Conservation (phyloP, 2,113 vertebrate genomes). For the Columba livia region DNA sequence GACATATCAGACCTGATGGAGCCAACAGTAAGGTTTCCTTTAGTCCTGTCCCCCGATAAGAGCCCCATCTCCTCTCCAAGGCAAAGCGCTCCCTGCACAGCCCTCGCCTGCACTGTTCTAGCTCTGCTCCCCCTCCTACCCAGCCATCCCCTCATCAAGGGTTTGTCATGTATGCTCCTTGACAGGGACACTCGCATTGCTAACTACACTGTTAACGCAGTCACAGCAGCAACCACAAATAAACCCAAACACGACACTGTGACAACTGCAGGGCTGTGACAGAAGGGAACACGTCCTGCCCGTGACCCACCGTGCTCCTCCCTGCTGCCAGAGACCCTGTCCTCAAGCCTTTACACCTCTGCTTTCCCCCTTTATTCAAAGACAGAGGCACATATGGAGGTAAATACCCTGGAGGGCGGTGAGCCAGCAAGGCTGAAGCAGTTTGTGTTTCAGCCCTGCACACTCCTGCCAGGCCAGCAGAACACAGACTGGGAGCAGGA, state of each 20-base stretch:
- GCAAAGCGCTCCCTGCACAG: fast-evolving
- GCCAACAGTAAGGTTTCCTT: not conserved
- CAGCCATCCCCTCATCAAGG: not conserved
- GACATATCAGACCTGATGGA: not conserved
- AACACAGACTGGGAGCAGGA: not conserved
- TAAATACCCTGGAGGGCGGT: not conserved
- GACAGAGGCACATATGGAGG: fast-evolving
- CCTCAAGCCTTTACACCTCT: not conserved
- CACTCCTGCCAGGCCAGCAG: not conserved
- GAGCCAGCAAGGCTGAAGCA: not conserved
- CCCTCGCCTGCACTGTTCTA: fast-evolving
- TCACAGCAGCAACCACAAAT: not conserved
- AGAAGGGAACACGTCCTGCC: fast-evolving
- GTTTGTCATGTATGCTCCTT: not conserved
- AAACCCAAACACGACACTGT: fast-evolving
- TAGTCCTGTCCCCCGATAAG: fast-evolving
- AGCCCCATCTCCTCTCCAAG: not conserved
- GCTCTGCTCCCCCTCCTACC: not conserved
- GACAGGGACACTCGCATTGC: not conserved
- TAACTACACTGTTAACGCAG: not conserved
- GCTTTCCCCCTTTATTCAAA: not conserved
- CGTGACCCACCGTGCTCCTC: fast-evolving
- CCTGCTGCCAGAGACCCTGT: not conserved
- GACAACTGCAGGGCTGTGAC: not conserved
- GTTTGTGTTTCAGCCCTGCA: not conserved